Evolutionary conservation across 2,888 invertebrate species (phyloP), one percentile per base, ranked within the genome.

Genomic region (Acronicta alni): DNA sequence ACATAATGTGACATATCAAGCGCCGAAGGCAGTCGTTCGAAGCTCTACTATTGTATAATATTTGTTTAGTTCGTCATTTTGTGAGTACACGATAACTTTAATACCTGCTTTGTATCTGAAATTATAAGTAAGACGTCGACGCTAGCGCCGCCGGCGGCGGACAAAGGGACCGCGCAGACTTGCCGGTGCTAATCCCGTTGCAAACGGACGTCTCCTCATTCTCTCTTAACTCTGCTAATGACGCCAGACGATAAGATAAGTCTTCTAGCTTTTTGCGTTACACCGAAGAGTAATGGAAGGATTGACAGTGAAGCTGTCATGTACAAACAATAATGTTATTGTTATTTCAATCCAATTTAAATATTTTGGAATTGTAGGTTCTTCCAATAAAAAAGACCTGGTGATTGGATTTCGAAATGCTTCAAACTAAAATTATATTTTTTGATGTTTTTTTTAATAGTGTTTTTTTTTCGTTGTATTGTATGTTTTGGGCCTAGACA

Each of bases 201-300:
- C 38, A 57, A 15, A 53, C 59, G 48, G 57, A 56, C 52, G 58
- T 43, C 54, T 51, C 62, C 69, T 63, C 61, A 69, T 74, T 72
- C 61, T 61, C 75, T 62, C 63, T 72, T 66, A 74, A 67, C 65
- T 72, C 61, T 61, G 47, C 67, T 77, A 77, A 77, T 77, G 66
- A 75, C 49, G 57, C 58, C 49, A 60, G 59, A 59, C 70, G 70
- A 59, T 67, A 73, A 71, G 61, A 58, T 67, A 57, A 60, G 64
- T 71, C 47, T 55, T 8, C 43, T 46, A 39, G 45, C 37, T 16
- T 10, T 47, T 44, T 43, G 67, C 48, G 63, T 23, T 15, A 51
- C 7, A 70, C 15, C 42, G 49, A 69, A 17, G 35, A n/a, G 35
- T n/a, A n/a, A 35, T 35, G 5, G n/a, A 6, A 12, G 3, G 0